phyloP scores from a whole-genome alignment of 1,140 invertebrate genomes.

The Drosophila asahinai region DNA sequence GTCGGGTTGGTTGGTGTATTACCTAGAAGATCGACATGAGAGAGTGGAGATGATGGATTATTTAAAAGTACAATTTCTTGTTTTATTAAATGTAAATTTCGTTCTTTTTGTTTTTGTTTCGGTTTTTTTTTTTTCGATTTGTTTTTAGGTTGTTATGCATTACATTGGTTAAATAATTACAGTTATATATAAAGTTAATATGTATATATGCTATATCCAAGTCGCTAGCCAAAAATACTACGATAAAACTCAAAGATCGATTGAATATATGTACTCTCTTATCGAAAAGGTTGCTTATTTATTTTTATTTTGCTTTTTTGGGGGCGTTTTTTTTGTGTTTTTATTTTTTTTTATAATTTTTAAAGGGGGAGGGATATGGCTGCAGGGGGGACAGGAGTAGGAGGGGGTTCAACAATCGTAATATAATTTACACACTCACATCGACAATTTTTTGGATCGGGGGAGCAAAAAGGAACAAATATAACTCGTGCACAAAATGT shows the following conservation, averaged over 20 bases:
- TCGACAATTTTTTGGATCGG: conserved; percentile 23
- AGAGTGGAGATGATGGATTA: conserved; percentile 19
- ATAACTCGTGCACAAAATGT: conserved; percentile 58
- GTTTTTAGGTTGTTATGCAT: conserved; percentile 36
- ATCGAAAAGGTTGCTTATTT: conserved; percentile 33
- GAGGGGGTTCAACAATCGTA: conserved; percentile 30
- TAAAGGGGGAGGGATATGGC: conserved; percentile 6
- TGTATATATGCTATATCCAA: conserved; percentile 59
- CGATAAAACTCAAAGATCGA: conserved; percentile 46
- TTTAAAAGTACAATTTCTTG: conserved; percentile 53
- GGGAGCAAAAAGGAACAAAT: conserved; percentile 46
- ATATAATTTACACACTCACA: conserved; percentile 54
- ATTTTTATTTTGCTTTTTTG: conserved; percentile 17
- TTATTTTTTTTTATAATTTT: conserved; percentile 7
- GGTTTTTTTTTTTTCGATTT: not conserved
- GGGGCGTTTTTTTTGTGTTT: conserved; percentile 1
- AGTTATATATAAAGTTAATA: conserved; percentile 50
- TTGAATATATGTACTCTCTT: conserved; percentile 40
- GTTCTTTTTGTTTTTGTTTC: conserved; percentile 32
- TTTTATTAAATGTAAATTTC: conserved; percentile 42
- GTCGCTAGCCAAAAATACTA: conserved; percentile 63
- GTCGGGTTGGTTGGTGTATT: conserved; percentile 33
- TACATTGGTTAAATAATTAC: conserved; percentile 70
- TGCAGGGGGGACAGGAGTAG: not conserved
- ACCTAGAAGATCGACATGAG: conserved; percentile 46